phyloP scores from a whole-genome alignment of 2,888 invertebrate species.

The Ophion ellenae region DNA sequence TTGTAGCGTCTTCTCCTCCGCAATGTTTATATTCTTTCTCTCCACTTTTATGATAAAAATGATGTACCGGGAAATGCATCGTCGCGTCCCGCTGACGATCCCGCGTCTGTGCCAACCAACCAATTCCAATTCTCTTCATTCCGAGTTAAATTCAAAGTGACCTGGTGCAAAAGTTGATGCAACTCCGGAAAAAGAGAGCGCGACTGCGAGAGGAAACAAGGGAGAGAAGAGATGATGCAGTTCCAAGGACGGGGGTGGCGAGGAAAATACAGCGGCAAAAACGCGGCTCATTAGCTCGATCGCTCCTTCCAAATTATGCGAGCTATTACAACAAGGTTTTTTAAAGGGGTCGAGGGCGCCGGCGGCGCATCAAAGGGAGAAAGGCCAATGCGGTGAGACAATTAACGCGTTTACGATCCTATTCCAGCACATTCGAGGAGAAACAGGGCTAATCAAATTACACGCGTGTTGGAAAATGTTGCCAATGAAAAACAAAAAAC shows the following conservation, averaged over 20 bases:
- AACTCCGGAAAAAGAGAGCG: conserved; percentile 20
- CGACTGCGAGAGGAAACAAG: conserved; percentile 28
- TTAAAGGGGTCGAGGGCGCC: conserved; percentile 3
- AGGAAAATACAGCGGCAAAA: conserved; percentile 34
- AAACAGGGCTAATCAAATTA: no score
- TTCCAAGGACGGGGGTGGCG: conserved; percentile 21
- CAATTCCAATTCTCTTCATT: no score
- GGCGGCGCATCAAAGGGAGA: background rate
- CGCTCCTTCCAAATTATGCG: conserved; percentile 58
- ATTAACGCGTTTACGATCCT: conserved; percentile 67
- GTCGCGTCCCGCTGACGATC: no score
- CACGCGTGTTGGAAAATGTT: no score
- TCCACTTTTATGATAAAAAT: no score
- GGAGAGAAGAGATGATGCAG: conserved; percentile 46
- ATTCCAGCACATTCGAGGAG: conserved; percentile 8
- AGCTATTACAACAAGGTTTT: conserved; percentile 44
- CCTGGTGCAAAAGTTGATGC: conserved; percentile 13
- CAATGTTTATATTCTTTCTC: no score
- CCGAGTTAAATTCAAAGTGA: no score
- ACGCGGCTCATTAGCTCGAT: conserved; percentile 32
- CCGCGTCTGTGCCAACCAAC: no score
- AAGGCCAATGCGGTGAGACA: conserved; percentile 55
- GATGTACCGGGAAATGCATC: no score
- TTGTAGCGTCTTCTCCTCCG: no score
- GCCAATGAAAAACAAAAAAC: no score